Conservation (phyloP, 2,113 vertebrate species). For the Heptranchias perlo region DNA sequence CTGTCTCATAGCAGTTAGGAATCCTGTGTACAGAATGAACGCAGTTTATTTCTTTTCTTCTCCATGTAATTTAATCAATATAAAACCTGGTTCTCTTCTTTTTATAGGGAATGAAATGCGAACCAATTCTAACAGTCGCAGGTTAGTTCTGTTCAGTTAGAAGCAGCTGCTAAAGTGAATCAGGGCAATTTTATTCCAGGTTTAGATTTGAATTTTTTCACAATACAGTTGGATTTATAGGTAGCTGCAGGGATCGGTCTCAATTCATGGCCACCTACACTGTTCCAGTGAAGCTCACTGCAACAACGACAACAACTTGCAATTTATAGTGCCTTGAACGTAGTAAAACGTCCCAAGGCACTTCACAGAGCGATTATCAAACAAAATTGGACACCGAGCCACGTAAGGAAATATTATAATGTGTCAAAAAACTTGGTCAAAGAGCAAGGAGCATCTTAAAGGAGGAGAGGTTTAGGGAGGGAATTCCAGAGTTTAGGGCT, state of each 20-base stretch:
- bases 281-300: neutral
- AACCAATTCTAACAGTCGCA: neutral
- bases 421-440: too few species aligned
- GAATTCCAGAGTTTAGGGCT: too few species aligned
- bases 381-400: too few species aligned
- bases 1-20: conserved; percentile 66
- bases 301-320: too few species aligned
- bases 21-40: conserved; percentile 48
- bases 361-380: too few species aligned
- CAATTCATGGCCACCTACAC: neutral
- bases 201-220: neutral
- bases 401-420: too few species aligned
- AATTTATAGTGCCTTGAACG: too few species aligned
- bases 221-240: neutral
- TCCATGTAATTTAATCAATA: neutral
- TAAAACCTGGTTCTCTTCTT: neutral
- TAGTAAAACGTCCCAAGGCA: too few species aligned
- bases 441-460: too few species aligned
- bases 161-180: neutral
- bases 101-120: neutral
- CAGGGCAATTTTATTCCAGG: neutral
- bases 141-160: neutral
- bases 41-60: neutral
- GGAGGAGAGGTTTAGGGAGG: too few species aligned
- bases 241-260: neutral